Conservation (phyloP, 2,113 vertebrate genomes). For the Menidia beryllina region DNA sequence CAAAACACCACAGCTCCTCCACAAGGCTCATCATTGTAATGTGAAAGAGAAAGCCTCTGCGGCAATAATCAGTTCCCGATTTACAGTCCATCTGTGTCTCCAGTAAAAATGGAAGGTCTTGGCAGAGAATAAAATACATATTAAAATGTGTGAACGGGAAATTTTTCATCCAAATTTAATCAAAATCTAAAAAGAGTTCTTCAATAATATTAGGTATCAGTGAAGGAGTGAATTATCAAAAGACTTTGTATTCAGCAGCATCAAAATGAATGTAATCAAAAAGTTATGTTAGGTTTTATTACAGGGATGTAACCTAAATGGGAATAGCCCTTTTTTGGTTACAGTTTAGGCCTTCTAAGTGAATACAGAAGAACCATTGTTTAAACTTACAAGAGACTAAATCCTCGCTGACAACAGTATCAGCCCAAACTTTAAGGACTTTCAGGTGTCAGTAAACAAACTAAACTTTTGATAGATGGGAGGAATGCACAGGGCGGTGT, state of each 20-base stretch:
- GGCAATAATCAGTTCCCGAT: neutral
- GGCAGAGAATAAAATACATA: neutral
- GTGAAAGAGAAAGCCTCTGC: neutral
- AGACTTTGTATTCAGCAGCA: no score
- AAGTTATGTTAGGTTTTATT: no score
- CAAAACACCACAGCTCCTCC: slow-evolving; percentile 8
- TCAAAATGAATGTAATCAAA: neutral
- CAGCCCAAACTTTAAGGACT: neutral
- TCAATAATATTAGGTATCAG: no score
- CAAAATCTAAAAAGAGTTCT: no score
- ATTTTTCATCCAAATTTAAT: no score
- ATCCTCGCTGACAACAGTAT: neutral
- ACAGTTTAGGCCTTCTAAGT: neutral
- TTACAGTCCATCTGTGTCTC: neutral
- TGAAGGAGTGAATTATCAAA: no score
- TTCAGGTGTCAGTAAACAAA: no score
- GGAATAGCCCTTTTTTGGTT: no score
- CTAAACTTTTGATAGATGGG: no score
- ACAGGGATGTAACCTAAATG: no score
- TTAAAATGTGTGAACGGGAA: no score
- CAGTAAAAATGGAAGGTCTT: neutral
- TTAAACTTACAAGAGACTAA: neutral
- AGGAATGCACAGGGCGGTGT: no score
- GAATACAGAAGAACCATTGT: neutral
- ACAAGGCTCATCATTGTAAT: slow-evolving; percentile 5